These are phyloP conservation scores for Siniperca knerii DNA, from an alignment of 2,113 vertebrate genomes.

Conservation along the genomic window DNA sequence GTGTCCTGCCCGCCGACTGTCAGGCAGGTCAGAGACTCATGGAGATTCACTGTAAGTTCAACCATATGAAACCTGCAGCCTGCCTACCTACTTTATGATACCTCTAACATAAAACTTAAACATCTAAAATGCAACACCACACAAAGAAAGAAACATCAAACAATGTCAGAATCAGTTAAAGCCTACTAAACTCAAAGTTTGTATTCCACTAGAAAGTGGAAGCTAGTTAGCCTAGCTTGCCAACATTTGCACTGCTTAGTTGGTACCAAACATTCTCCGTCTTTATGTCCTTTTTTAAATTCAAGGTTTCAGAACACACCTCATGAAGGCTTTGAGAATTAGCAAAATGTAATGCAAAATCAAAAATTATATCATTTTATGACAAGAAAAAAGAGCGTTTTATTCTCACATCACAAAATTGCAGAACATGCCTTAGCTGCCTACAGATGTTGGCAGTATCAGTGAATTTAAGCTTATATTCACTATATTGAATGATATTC, in stretches of 20 bases:
- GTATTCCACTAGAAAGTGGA: not conserved
- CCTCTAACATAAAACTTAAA: not conserved
- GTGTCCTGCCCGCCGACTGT: slow-evolving; percentile 79
- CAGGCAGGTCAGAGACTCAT: slow-evolving; percentile 82
- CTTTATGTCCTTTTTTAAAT: not conserved
- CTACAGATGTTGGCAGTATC: too few species aligned
- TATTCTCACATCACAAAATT: too few species aligned
- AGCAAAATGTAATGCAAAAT: too few species aligned
- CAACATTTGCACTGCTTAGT: not conserved
- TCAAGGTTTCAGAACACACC: too few species aligned
- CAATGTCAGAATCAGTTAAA: not conserved
- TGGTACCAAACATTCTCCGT: not conserved
- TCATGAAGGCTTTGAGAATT: too few species aligned
- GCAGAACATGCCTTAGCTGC: too few species aligned
- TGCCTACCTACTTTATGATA: slow-evolving; percentile 35
- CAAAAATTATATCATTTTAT: too few species aligned
- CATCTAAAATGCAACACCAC: not conserved
- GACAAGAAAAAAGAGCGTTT: too few species aligned
- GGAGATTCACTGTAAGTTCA: slow-evolving; percentile 82
- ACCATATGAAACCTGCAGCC: slow-evolving; percentile 55
- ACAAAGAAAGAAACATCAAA: not conserved
- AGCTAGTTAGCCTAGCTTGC: not conserved
- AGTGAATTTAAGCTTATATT: too few species aligned
- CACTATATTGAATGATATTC: too few species aligned
- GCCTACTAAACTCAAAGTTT: not conserved